Base-by-base conservation (phyloP, 92 coral and sea anemone species). In the Parazoanthus darwini region DNA sequence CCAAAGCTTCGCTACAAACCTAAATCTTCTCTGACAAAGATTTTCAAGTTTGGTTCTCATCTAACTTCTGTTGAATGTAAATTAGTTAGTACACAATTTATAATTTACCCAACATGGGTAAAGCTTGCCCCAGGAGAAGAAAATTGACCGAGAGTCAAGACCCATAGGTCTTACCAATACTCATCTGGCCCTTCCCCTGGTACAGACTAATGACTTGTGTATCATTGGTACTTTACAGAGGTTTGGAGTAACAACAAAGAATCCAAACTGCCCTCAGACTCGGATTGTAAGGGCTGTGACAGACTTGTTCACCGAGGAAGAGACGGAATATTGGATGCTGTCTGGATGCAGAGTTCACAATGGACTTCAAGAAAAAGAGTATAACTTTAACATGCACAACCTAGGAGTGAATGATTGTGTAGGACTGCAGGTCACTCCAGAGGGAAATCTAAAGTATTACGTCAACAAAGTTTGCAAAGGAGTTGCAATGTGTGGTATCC, bases 321-420 rank as follows among this genome's bases (percentile, higher is more conserved):
- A 93, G 44, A 89, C 91, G 39, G 96, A 95, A 82, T 97, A 91
- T 78, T 97, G 99, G 99, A 93, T 97, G 88, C 83, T 97, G 20
- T 95, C 99, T 77, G 99, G 99, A 29, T 90, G 94, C 70, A 90
- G 98, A 39, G 85, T 97, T 63, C 99, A 97, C 77, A 96, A 95
- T 93, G 99, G 99, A 33, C 92, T 92, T 29, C 81, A 85, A n/a
- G 99, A 97, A 88, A 90, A 97, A 86, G 99, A 97, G 71, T 97
- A 95, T 82, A 70, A 65, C 71, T 90, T 95, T 46, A 97, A 96
- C 82, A 90, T 95, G 82, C 99, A 97, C 83, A 93, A 92, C 44
- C 92, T 97, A 2, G 92, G 93, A 89, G 94, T 92, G 35, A 92
- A 94, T 76, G 98, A 96, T 58, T 82, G 92, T 74, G 86, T 97